These are phyloP conservation scores for Siderastrea radians DNA, from an alignment of 92 coral and sea anemone species.

Conservation along the genomic window DNA sequence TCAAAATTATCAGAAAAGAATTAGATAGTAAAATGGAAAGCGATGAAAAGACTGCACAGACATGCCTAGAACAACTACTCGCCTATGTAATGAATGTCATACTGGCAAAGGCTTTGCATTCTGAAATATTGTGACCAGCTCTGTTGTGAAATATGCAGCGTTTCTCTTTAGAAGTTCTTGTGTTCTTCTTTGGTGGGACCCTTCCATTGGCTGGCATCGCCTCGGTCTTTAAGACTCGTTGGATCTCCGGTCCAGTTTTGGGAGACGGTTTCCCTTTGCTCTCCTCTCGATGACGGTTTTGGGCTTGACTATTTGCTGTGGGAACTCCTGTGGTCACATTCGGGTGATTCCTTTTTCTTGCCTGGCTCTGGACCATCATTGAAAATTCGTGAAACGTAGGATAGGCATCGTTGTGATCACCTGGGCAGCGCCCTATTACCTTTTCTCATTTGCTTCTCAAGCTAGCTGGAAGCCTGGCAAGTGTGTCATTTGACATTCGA, in stretches of 20 bases:
- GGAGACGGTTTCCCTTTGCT: slow-evolving; percentile 5
- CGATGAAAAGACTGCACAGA: no score
- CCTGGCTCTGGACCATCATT: slow-evolving; percentile 53
- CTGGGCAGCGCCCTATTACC: slow-evolving; percentile 36
- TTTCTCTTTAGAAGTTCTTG: neutral
- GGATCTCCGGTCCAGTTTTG: neutral
- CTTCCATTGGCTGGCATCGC: neutral
- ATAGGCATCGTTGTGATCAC: slow-evolving; percentile 38
- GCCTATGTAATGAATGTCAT: slow-evolving; percentile 9
- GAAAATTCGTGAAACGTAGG: slow-evolving; percentile 36
- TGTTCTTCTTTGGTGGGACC: neutral
- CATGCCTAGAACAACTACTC: no score
- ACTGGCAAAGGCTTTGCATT: slow-evolving; percentile 45
- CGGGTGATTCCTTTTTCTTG: slow-evolving; percentile 57
- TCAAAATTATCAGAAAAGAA: no score
- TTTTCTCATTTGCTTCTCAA: slow-evolving; percentile 45
- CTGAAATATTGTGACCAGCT: slow-evolving; percentile 27
- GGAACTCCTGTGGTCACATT: slow-evolving; percentile 14
- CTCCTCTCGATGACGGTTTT: neutral
- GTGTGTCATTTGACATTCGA: slow-evolving; percentile 46
- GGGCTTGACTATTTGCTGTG: neutral
- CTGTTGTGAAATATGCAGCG: slow-evolving; percentile 37
- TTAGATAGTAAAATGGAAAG: no score
- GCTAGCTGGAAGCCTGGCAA: slow-evolving; percentile 25
- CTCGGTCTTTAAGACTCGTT: slow-evolving; percentile 24